Conservation (phyloP, 64 coral and sea anemone genomes). For the Pachyseris speciosa region DNA sequence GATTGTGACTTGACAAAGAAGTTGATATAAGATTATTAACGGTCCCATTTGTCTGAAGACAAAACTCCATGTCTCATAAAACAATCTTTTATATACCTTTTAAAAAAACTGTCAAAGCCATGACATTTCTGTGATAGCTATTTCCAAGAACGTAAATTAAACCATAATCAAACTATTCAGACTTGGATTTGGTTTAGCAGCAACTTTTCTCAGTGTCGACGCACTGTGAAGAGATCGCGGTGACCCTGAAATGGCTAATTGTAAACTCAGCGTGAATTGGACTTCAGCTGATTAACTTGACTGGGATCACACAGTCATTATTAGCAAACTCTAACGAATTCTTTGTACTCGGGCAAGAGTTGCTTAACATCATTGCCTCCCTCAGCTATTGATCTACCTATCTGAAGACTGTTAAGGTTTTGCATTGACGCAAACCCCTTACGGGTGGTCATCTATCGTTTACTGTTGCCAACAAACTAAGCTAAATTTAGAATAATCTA, state of each 20-base stretch:
- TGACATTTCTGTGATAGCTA: slow-evolving; percentile 28
- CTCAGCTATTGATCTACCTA: not conserved
- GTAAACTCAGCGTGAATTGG: slow-evolving; percentile 36
- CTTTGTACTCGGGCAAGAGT: not conserved
- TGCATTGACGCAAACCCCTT: not conserved
- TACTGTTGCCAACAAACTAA: not conserved
- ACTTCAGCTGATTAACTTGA: not conserved
- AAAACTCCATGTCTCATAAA: not conserved
- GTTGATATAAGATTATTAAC: not conserved
- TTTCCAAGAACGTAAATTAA: not conserved
- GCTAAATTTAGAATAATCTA: not conserved
- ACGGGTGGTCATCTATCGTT: not conserved
- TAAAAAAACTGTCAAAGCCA: slow-evolving; percentile 6
- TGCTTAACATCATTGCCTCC: not conserved
- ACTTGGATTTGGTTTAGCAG: not conserved
- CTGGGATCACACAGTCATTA: not conserved
- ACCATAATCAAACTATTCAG: not conserved
- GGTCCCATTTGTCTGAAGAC: not conserved
- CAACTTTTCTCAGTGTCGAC: not conserved
- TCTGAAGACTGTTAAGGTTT: not conserved
- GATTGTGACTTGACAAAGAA: not conserved
- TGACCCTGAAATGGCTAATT: too few relatives aligned
- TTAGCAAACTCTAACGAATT: not conserved
- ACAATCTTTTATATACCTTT: slow-evolving; percentile 11
- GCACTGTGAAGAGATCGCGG: too few relatives aligned